Percentiles rank a stretch among this genome's conserved stretches.
Evolutionary conservation across 2,113 vertebrate species (phyloP).

Genomic region (Pteropus alecto): DNA sequence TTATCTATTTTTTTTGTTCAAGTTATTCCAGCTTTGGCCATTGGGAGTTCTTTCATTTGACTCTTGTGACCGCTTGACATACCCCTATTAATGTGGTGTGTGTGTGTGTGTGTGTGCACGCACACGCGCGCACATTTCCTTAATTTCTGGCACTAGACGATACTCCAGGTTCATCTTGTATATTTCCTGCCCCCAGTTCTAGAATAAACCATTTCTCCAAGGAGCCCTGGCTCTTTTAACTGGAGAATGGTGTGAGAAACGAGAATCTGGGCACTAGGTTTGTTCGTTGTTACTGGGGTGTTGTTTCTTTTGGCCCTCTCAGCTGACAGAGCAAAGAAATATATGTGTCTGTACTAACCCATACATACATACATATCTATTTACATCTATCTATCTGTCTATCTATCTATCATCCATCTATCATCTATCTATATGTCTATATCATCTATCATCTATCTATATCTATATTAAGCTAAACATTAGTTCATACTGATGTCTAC

Average conservation of each 20-base stretch:
- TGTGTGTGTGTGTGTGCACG: neutral
- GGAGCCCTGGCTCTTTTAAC: neutral
- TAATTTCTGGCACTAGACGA: neutral
- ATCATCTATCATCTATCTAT: neutral
- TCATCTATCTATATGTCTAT: neutral
- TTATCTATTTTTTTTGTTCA: constrained; percentile 13
- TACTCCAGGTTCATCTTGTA: neutral
- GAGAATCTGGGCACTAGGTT: neutral
- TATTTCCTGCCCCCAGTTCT: neutral
- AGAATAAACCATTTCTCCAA: neutral
- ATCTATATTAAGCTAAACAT: neutral
- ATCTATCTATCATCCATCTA: too few relatives aligned
- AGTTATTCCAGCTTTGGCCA: neutral
- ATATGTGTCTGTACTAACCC: neutral
- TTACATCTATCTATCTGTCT: neutral
- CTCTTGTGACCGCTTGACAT: neutral
- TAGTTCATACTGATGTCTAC: neutral
- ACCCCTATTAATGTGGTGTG: neutral
- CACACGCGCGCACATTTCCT: neutral
- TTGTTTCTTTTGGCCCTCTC: neutral
- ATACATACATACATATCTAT: neutral
- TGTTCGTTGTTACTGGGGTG: neutral
- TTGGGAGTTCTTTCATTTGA: neutral
- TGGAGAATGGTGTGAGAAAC: neutral
- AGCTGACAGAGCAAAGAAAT: neutral